Evolutionary conservation across 2,113 vertebrate species (phyloP), one percentile per base, ranked within the genome.

Genomic region (Brachionichthys hirsutus): DNA sequence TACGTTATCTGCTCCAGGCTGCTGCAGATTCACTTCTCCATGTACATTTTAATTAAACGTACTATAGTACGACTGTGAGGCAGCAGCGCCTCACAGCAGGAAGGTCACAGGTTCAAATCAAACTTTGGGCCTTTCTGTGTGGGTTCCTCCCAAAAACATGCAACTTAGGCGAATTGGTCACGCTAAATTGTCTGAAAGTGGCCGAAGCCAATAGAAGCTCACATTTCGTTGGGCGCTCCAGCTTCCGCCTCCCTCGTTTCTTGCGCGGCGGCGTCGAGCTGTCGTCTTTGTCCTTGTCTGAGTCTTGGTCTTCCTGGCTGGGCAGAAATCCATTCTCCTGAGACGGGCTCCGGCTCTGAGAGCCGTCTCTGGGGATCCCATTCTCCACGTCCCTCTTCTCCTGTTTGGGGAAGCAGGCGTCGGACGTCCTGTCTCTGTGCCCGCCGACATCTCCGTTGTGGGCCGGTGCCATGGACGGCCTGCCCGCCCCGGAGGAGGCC

Each of bases 211-310:
- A 51, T 22, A 10, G 49, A 87, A 55, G 88, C 93, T 94, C 86
- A 94, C 94, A 91, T 91, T 94, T 94, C 12, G 93, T 94, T 1
- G 92, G 73, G 40, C 87, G 88, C 77, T 94, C 93, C 81, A 93
- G 89, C 93, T 94, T 94, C 91, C 93, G 92, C 78, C 93, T 89
- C 35, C 93, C 94, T 79, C 93, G 85, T 79, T 94, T 95, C 88
- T 93, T 93, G 78, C 84, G 87, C 43, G 77, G 82, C 17, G 72
- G 67, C 24, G 65, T 80, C 81, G 89, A 80, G 47, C 79, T 70
- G 87, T 94, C 92, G 73, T 93, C 93, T 73, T 92, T 92, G 58
- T 93, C 92, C 17, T 92, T 90, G 56, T 90, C 88, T 1, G 87
- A 82, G 62, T 94, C 93, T 38, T 86, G 87, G 38, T 92, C 91